Base-by-base conservation (phyloP, 2,113 vertebrate genomes). In the Geococcyx californianus region DNA sequence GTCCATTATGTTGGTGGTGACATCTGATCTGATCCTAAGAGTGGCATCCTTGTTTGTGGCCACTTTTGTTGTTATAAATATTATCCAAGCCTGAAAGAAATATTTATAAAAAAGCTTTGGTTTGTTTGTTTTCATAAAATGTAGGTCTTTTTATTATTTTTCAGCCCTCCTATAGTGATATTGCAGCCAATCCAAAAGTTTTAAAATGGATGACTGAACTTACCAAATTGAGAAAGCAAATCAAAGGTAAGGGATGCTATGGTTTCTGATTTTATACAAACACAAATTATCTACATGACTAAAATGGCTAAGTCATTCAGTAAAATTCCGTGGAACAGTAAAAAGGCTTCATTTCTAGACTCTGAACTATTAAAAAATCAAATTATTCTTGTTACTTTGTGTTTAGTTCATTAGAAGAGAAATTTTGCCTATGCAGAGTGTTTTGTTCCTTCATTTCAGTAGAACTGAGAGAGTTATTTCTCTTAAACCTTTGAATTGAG, bases 171-270 rank as follows among this genome's bases (percentile, higher is more conserved):
- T 99, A 99, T 47, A 99, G 98, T 95, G 99, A 99, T 97, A 99
- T 99, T 97, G 99, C 99, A 98, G 98, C 99, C 95, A 99, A 99
- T 97, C 98, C 99, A 85, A 99, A 99, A 98, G 99, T 99, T 94
- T 97, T 99, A 93, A 99, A 99, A 88, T 99, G 99, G 99, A 99
- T 99, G 99, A 99, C 99, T 33, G 99, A 99, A 94, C 98, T 99
- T 96, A 99, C 99, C 82, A 99, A 99, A 98, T 96, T 99, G 95
- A 99, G 98, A 97, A 98, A 99, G 96, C 99, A 99, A 97, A 99
- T 99, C 93, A 99, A 99, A 99, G 99, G 99, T 99, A 98, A 90
- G 68, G 49, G 45, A 54, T 87, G 16, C 29, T 87, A 5, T 49
- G 40, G 12, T 64, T 90, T 38, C 13, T 78, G 19, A 0, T 72